Evolutionary conservation across 2,888 invertebrate genomes (phyloP), one percentile per base, ranked within the genome.

Genomic region (Calliopum simillimum): DNA sequence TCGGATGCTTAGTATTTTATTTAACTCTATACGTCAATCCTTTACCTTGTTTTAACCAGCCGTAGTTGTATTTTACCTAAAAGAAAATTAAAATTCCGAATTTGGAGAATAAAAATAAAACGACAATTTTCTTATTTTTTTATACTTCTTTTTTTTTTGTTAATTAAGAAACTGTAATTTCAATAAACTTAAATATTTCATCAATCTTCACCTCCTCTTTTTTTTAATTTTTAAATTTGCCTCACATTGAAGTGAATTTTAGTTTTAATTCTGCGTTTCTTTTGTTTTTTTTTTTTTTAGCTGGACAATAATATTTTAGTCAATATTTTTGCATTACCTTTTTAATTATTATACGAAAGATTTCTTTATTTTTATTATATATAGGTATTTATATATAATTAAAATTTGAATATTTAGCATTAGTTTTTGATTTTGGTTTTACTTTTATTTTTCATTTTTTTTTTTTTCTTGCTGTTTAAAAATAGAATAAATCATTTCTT

Each of bases 131-230:
- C 33, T n/a, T 19, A 56, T 73, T 74, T 75, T 76, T 71, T 72
- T 78, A 75, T 76, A 75, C 73, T 76, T 73, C 44, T 74, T 75
- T 76, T 77, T 79, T 82, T 82, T 81, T 81, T 81, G 81, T 81
- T 85, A 84, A 85, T 85, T 85, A 85, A 85, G 85, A 85, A 85
- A 85, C 85, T 85, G 85, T 85, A 85, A 85, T 85, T 85, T 85
- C 85, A 85, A 85, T 85, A 85, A 85, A 85, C 85, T 85, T 85
- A 85, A 85, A 85, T 84, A 78, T 79, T 78, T 81, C 79, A 79
- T 82, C 81, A 81, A 81, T 82, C 81, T 81, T 82, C 79, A 77
- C 80, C 81, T 80, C 80, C 79, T 79, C 72, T 78, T 75, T 75
- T 78, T 77, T 78, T 74, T 76, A 74, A 74, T 75, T 71, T 55